phyloP scores from a whole-genome alignment of 2,113 vertebrate genomes.

The Myiozetetes cayanensis region DNA sequence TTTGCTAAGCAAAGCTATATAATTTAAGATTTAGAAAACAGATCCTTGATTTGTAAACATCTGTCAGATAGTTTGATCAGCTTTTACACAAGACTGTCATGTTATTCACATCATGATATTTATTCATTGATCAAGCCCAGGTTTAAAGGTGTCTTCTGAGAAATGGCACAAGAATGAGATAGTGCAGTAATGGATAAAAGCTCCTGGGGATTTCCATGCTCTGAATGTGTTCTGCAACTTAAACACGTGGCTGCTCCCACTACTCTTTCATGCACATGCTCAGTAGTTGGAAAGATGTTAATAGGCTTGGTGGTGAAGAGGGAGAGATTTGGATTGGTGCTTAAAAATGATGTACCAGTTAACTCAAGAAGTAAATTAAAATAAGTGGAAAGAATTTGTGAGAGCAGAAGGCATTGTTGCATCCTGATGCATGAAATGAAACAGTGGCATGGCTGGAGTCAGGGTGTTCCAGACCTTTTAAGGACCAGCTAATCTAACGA shows the following conservation, averaged over 20 bases:
- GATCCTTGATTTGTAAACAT: not conserved
- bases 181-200: not conserved
- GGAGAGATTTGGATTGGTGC: not conserved
- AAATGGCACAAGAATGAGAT: not conserved
- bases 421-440: not conserved
- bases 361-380: not conserved
- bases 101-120: not conserved
- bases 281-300: not conserved
- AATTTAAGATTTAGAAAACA: not conserved
- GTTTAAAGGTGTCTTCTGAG: not conserved
- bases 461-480: not conserved
- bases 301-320: not conserved
- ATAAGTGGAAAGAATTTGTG: not conserved
- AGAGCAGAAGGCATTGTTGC: not conserved
- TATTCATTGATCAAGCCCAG: not conserved
- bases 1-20: not conserved
- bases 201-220: not conserved
- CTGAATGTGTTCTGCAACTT: not conserved
- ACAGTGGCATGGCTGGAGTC: fast-evolving
- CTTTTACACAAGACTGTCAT: not conserved
- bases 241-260: not conserved
- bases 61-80: not conserved
- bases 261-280: not conserved
- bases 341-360: not conserved
- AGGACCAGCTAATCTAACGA: not conserved